Evolutionary conservation across 2,888 invertebrate genomes (phyloP), one percentile per base, ranked within the genome.

Genomic region (Tubulanus polymorphus): DNA sequence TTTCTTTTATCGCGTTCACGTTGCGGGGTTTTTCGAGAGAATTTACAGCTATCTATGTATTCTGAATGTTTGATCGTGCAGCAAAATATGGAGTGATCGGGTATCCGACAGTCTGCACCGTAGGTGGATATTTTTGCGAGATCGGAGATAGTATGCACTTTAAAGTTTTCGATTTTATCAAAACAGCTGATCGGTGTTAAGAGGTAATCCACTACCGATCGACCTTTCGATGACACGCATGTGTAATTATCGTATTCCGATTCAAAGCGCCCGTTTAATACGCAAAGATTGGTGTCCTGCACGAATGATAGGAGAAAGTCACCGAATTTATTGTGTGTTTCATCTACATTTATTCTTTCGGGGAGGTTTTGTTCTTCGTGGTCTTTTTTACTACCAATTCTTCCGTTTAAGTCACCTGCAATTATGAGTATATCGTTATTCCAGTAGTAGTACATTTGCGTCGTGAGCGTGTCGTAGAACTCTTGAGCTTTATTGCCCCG

Each of bases 391-490:
- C 41, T 30, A 3, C 55, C 55, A 28, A 50, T 20, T 45, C 55
- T 37, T 18, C 41, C 26, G 23, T 50, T 55, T 3, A 55, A 28
- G 25, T 55, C 55, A 35, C 50, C 55, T 30, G 45, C 49, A 3
- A 55, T 49, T 15, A 41, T 32, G 2, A 49, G 15, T 8, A 25
- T 8, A n/a, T 49, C 55, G 27, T 45, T 32, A n/a, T 50, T 37
- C 29, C 50, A 49, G 32, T 55, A 49, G 8, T 28, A 15, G 23
- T 55, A 49, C 6, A 55, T 45, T 50, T 55, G 50, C 26, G 49
- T 35, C 3, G 32, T 20, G 20, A 55, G 26, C 25, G 18, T 41
- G n/a, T 18, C 27, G 25, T 50, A 55, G 18, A 55, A 55, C 18
- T 25, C n/a, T 28, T 55, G 49, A 8, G 50, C 12, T 45, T 37